Evolutionary conservation across 2,888 invertebrate genomes (phyloP).

Genomic region (Eurytoma californica): DNA sequence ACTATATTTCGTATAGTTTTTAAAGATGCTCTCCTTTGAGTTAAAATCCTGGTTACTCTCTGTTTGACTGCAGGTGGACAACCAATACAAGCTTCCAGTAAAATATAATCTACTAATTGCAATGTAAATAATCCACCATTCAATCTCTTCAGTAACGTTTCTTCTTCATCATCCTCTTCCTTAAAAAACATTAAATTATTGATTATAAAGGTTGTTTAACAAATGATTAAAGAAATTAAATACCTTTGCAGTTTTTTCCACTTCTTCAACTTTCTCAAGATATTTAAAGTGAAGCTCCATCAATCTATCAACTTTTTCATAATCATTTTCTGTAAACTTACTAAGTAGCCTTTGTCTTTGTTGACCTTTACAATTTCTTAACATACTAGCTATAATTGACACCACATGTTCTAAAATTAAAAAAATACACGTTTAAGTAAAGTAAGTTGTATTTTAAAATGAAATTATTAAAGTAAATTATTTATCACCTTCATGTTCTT

Average conservation of each 20-base stretch:
- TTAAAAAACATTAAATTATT: constrained; percentile 59
- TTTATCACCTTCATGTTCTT: constrained; percentile 88
- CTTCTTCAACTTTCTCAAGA: constrained; percentile 91
- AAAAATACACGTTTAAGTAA: background rate
- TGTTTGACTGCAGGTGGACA: constrained; percentile 88
- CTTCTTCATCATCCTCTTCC: constrained; percentile 88
- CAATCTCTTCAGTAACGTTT: constrained; percentile 90
- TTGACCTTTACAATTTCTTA: constrained; percentile 92
- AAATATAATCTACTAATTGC: constrained; percentile 94
- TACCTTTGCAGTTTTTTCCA: constrained; percentile 83
- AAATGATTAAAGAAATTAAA: constrained; percentile 13
- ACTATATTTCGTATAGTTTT: constrained; percentile 95
- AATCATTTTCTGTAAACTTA: constrained; percentile 98
- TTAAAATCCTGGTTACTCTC: constrained; percentile 90
- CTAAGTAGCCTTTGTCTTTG: constrained; percentile 93
- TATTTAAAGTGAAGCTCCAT: constrained; percentile 98
- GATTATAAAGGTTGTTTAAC: background rate
- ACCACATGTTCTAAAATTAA: constrained; percentile 87
- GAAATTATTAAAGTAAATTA: constrained; percentile 23
- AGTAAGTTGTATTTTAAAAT: background rate
- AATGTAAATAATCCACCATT: constrained; percentile 97
- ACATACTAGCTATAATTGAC: constrained; percentile 94
- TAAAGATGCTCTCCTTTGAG: constrained; percentile 91
- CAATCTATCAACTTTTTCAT: constrained; percentile 97
- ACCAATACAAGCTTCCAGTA: constrained; percentile 85